These are phyloP conservation scores for Monopis laevigella DNA, from an alignment of 2,888 invertebrate genomes.

Conservation along the genomic window DNA sequence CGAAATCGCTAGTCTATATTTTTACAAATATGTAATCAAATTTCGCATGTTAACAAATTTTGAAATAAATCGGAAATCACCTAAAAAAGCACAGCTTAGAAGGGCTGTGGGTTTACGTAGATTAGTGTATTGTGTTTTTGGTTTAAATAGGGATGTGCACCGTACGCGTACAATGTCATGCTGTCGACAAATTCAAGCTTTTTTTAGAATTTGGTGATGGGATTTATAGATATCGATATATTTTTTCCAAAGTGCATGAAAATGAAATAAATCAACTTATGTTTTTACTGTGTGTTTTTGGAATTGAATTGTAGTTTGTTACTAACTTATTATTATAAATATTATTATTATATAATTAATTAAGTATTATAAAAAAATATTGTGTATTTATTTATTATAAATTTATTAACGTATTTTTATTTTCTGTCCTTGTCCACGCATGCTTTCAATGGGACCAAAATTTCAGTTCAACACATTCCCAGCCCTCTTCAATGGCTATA, in stretches of 20 bases:
- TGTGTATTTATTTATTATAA: neutral
- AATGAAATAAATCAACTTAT: no score
- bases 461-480: slow-evolving; percentile 62
- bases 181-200: no score
- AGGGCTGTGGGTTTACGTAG: slow-evolving; percentile 5
- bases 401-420: slow-evolving; percentile 22
- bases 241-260: no score
- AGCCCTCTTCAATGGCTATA: slow-evolving; percentile 60
- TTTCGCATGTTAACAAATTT: slow-evolving; percentile 5
- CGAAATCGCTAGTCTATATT: no score
- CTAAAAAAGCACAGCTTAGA: slow-evolving; percentile 2
- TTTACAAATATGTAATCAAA: no score
- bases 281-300: no score
- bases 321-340: no score
- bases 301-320: no score
- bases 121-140: slow-evolving; percentile 4
- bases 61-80: slow-evolving; percentile 2
- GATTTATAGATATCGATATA: no score
- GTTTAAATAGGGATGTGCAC: neutral
- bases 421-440: slow-evolving; percentile 42
- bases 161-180: no score
- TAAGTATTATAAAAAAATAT: slow-evolving; percentile 1
- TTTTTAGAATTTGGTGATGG: no score
- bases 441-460: slow-evolving; percentile 34
- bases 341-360: no score